Evolutionary conservation across 2,113 vertebrate species (phyloP), one percentile per base, ranked within the genome.

Genomic region (Solea solea): DNA sequence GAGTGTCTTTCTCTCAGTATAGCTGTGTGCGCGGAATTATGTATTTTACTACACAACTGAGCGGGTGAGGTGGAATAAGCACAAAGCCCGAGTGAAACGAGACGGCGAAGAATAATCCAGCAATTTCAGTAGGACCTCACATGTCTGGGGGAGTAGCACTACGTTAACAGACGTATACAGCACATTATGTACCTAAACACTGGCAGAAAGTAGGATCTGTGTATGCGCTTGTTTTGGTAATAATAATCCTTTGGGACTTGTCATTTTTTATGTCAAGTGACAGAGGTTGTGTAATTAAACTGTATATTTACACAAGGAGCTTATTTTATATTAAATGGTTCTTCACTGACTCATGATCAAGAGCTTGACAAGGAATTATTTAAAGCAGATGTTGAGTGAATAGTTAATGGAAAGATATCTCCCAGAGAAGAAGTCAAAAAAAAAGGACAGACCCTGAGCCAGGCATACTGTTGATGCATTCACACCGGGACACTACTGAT

Each of bases 341-440:
- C 49, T 72, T 81, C 44, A 51, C 71, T 11, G 55, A 48, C 56
- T 60, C 66, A 44, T 63, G 56, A 65, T 73, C 11, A n/a, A 59
- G 58, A 49, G 50, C 51, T 63, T 69, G 68, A 85, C 70, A 80
- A 68, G 42, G 48, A 82, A 61, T 59, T 69, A 74, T 75, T 64
- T 13, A 21, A 58, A 88, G 80, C 84, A 89, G 84, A 86, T 87
- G 84, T 76, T 74, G 70, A 61, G 77, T 66, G 81, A 53, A 87
- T 79, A 75, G 80, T 84, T 87, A 81, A 90, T 72, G 50, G 42
- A 76, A 40, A 72, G 59, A 58, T 39, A 56, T 68, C 27, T 72
- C 42, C 14, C 40, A 42, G 51, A 49, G 64, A 54, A 48, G 9
- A 72, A 59, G 45, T 51, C 63, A 53, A 11, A 64, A 74, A 64